phyloP scores from a whole-genome alignment of 1,140 invertebrate genomes.

The Trypoxylus dichotomus region DNA sequence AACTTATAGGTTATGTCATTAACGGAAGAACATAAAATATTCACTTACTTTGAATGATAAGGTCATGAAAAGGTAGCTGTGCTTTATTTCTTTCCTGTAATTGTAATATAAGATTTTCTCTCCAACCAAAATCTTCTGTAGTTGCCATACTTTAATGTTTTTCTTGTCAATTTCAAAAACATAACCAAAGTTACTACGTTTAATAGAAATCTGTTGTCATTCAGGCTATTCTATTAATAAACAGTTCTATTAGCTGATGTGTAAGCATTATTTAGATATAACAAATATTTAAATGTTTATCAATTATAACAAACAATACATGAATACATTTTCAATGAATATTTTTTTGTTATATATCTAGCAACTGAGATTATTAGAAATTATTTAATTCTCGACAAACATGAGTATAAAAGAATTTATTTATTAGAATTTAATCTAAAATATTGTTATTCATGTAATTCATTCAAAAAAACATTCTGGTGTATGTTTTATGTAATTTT shows the following conservation, averaged over 20 bases:
- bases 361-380: too few relatives aligned
- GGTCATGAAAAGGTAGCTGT: constrained; percentile 64
- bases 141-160: constrained; percentile 28
- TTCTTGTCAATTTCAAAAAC: constrained; percentile 29
- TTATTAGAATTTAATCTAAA: too few relatives aligned
- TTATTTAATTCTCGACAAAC: too few relatives aligned
- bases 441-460: too few relatives aligned
- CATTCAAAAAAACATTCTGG: too few relatives aligned
- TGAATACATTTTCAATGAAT: too few relatives aligned
- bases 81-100: constrained; percentile 61
- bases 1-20: constrained; percentile 32
- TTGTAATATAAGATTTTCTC: constrained; percentile 59
- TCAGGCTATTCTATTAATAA: background rate
- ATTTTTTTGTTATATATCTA: too few relatives aligned
- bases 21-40: background rate
- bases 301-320: too few relatives aligned
- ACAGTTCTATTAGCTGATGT: background rate
- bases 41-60: constrained; percentile 64
- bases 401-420: too few relatives aligned
- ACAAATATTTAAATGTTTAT: too few relatives aligned
- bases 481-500: too few relatives aligned
- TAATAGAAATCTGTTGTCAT: background rate
- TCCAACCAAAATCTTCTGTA: constrained; percentile 53
- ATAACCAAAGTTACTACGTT: constrained; percentile 17
- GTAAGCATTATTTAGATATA: too few relatives aligned